Evolutionary conservation across 2,113 vertebrate species (phyloP), one percentile per base, ranked within the genome.

Genomic region (Daphoenositta chrysoptera): DNA sequence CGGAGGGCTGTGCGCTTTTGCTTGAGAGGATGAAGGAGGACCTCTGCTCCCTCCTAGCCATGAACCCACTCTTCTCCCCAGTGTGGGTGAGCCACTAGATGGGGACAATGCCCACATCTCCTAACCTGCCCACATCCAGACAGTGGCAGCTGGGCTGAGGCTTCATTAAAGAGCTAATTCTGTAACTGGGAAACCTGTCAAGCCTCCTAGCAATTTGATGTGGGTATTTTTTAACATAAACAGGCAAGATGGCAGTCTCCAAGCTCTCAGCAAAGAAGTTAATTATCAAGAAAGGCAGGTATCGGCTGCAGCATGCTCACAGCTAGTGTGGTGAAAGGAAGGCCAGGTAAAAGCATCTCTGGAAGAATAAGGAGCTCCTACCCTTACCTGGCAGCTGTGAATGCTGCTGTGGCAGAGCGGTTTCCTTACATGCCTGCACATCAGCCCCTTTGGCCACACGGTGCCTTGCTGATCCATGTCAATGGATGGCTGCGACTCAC

Each of bases 21-120:
- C 23, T 54, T 18, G 42, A 73, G 39, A 80, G 33, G 26, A 8
- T 47, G 68, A 58, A 58, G 66, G 10, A 70, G 37, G 30, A 76
- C 40, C 54, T 91, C 58, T 47, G 33, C 24, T 83, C 15, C 18
- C 24, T 88, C 57, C 70, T 53, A 45, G 27, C n/a, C 76, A 22
- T 48, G 48, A 91, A 91, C 27, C n/a, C 22, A 31, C 27, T 80
- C 64, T 60, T 50, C 35, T 64, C 13, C 70, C n/a, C 20, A 1
- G 16, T 31, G 64, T 51, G 31, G 39, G 47, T 44, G 71, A 92
- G 60, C 94, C 96, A 96, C 94, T 96, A 97, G 96, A 70, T 95
- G 94, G 95, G 83, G 96, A 96, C 90, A 96, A 27, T 77, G 76
- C 75, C 47, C 93, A 78, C 37, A 64, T 63, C 45, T 87, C 92